Evolutionary conservation across 2,797 vertebrate genomes (phyloP).

Genomic region (Sebastes reedi): DNA sequence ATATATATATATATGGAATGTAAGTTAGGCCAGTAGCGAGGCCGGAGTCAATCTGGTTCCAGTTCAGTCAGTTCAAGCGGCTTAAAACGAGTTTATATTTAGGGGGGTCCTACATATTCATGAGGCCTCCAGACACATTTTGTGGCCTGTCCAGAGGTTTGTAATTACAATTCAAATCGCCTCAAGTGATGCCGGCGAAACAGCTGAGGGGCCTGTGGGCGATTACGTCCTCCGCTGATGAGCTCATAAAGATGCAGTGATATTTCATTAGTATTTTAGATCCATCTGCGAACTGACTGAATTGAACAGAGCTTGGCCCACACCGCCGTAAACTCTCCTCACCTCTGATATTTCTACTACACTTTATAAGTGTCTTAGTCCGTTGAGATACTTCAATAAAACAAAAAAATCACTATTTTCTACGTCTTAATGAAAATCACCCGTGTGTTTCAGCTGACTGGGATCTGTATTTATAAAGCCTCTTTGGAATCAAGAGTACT

Average conservation of each 20-base stretch:
- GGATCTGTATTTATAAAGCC: constrained; percentile 62
- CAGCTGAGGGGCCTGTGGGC: constrained; percentile 23
- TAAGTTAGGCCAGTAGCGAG: constrained; percentile 69
- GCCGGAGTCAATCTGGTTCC: constrained; percentile 58
- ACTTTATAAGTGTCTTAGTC: constrained; percentile 80
- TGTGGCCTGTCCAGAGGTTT: constrained; percentile 46
- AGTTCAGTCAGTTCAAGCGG: constrained; percentile 65
- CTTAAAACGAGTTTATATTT: constrained; percentile 43
- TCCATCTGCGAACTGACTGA: constrained; percentile 62
- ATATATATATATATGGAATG: constrained; percentile 64
- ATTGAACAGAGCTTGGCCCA: constrained; percentile 58
- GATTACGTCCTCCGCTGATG: constrained; percentile 24
- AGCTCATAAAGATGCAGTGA: constrained; percentile 6
- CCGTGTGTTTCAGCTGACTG: constrained; percentile 64
- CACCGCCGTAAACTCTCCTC: constrained; percentile 74
- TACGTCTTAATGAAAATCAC: constrained; percentile 65
- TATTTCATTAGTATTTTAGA: constrained; percentile 1
- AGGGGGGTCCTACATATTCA: constrained; percentile 51
- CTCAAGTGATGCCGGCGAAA: constrained; percentile 18
- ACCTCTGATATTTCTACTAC: constrained; percentile 78
- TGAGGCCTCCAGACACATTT: constrained; percentile 45
- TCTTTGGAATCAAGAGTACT: constrained; percentile 44
- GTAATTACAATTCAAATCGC: constrained; percentile 34
- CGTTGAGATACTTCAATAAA: constrained; percentile 80
- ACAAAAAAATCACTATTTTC: constrained; percentile 79